Base-by-base conservation (phyloP, 2,113 vertebrate genomes). In the Tachuris rubrigastra region DNA sequence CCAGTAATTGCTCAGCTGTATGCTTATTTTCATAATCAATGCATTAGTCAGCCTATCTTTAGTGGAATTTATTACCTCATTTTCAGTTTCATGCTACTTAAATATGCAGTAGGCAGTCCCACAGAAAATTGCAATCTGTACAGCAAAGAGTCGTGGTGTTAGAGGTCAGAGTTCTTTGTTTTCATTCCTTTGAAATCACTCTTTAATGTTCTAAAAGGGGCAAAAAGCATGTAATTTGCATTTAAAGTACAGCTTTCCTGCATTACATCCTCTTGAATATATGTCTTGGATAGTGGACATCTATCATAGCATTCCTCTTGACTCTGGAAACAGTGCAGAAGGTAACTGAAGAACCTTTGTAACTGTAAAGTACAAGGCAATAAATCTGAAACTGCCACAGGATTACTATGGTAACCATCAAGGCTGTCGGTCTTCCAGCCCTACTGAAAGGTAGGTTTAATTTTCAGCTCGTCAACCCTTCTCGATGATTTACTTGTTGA, bases 341-440 rank as follows among this genome's bases (percentile, higher is more conserved):
- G 97, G 97, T 96, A 98, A 96, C 95, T 78, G 47, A 93, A 96
- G 97, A 98, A 85, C 95, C 96, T 94, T 96, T 97, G 93, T 79
- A 93, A 79, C 91, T 55, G 47, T 94, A 76, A 89, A 85, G 87
- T 95, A 87, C 94, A 90, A 97, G 92, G 97, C 95, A 97, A 98
- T 98, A 98, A 97, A 98, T 98, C 97, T 81, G 71, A 91, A 91
- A 87, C 97, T 97, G 98, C 94, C 95, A 97, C 85, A 87, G 68
- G 94, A 98, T 98, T 97, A 94, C 98, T 98, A 98, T 99, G 98
- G 98, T 97, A 98, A 98, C 98, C 93, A 74, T 93, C 93, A 97
- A 97, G 97, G 49, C 96, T 96, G 97, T 97, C 87, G 72, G 49
- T 88, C 92, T 94, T 89, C 90, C 94, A 91, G 93, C 90, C 31